Evolutionary conservation across 2,113 vertebrate species (phyloP).

Genomic region (Globicephala melas): DNA sequence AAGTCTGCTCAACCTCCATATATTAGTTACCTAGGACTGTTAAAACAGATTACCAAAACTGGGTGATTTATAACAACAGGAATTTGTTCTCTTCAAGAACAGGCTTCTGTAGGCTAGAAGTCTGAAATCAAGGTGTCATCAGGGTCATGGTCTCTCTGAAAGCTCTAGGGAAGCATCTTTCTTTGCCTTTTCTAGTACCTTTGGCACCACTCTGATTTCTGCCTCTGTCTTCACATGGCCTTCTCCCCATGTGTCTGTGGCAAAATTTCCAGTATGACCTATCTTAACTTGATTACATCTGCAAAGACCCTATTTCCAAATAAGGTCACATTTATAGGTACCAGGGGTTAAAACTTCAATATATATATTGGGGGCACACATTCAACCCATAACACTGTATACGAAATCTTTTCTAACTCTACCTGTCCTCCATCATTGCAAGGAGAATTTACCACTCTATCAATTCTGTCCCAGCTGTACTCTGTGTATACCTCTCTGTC

Average conservation of each 20-base stretch:
- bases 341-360: background rate
- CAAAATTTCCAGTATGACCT: background rate
- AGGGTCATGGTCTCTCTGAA: background rate
- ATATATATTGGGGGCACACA: background rate
- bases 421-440: background rate
- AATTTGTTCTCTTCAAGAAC: background rate
- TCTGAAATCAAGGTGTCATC: background rate
- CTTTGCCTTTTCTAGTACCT: background rate
- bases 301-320: background rate
- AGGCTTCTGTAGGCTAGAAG: background rate
- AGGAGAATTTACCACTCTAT: background rate
- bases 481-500: background rate
- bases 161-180: background rate
- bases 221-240: background rate
- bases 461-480: background rate
- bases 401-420: constrained; percentile 4
- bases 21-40: background rate
- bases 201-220: background rate
- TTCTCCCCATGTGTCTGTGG: background rate
- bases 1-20: background rate
- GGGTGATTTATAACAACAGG: background rate
- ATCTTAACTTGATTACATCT: background rate
- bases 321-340: background rate
- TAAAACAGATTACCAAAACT: background rate
- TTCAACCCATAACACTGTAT: background rate